phyloP scores from a whole-genome alignment of 2,797 vertebrate genomes.

The Arnoldichthys spilopterus region DNA sequence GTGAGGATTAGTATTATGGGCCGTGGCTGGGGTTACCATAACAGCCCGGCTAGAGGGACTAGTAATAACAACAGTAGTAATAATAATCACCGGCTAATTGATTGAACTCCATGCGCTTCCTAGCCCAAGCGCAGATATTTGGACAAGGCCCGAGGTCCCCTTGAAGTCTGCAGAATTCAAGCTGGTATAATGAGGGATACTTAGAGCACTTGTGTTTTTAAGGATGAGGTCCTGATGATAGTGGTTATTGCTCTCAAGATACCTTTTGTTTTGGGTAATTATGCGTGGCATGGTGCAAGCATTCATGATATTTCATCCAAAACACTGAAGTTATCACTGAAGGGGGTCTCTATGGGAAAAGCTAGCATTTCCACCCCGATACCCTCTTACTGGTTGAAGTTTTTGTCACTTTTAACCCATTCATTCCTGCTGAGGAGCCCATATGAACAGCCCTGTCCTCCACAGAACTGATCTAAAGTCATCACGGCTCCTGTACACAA shows the following conservation, averaged over 20 bases:
- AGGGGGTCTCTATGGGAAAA: background rate
- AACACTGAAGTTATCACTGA: slow-evolving; percentile 16
- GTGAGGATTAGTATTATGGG: slow-evolving; percentile 78
- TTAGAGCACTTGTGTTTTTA: slow-evolving; percentile 47
- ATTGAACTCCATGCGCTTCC: slow-evolving; percentile 81
- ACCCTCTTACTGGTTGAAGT: too few relatives aligned
- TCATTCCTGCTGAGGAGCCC: too few relatives aligned
- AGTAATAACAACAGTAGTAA: slow-evolving; percentile 85
- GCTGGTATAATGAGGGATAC: slow-evolving; percentile 50
- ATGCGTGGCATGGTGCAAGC: slow-evolving; percentile 27
- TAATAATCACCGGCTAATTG: slow-evolving; percentile 87
- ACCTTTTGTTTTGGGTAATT: slow-evolving; percentile 39
- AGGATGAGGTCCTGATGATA: slow-evolving; percentile 45
- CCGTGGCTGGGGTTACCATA: slow-evolving; percentile 81
- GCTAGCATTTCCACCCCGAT: background rate
- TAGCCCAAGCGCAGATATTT: slow-evolving; percentile 74
- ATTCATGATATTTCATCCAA: slow-evolving; percentile 11
- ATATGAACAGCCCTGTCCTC: too few relatives aligned
- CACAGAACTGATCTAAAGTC: too few relatives aligned
- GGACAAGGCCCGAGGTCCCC: slow-evolving; percentile 73
- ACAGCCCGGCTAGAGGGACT: slow-evolving; percentile 80
- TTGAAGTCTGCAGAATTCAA: slow-evolving; percentile 68
- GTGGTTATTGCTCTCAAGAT: slow-evolving; percentile 44
- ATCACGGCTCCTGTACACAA: too few relatives aligned
- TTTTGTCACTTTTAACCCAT: too few relatives aligned